Percentiles rank a stretch among this genome's conserved stretches.
Evolutionary conservation across 2,797 vertebrate genomes (phyloP).

Genomic region (Pogonophryne albipinna): DNA sequence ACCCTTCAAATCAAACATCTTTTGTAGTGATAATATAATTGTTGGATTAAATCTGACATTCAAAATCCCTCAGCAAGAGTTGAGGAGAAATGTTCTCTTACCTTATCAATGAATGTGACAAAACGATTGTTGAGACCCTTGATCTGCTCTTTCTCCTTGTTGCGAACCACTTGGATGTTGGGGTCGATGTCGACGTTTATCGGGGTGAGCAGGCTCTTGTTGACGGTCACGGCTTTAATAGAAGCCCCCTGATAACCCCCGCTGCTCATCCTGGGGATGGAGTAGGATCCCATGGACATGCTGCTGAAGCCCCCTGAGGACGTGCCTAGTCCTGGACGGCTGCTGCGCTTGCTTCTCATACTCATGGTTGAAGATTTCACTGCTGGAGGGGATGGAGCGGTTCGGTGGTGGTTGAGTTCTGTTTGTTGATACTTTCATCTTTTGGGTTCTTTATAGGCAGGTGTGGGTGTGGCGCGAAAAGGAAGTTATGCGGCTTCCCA

Average conservation of each 20-base stretch:
- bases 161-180: conserved; percentile 82
- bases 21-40: not conserved
- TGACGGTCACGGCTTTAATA: conserved; percentile 82
- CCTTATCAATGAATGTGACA: conserved; percentile 91
- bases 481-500: conserved; percentile 49
- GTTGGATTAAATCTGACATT: not conserved
- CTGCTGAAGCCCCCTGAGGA: conserved; percentile 66
- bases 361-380: conserved; percentile 68
- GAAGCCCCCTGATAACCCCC: not conserved
- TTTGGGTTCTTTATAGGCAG: conserved; percentile 63
- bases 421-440: conserved; percentile 39
- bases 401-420: conserved; percentile 13
- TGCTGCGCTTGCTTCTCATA: conserved; percentile 34
- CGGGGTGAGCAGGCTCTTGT: conserved; percentile 87
- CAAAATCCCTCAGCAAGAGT: not conserved
- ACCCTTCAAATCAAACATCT: not conserved
- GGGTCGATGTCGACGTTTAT: conserved; percentile 76
- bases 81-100: conserved; percentile 52
- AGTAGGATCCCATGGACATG: conserved; percentile 65
- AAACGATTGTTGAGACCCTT: conserved; percentile 94
- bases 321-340: not conserved
- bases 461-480: conserved; percentile 60
- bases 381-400: conserved; percentile 27
- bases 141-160: conserved; percentile 93
- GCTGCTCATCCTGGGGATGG: conserved; percentile 28